Base-by-base conservation (phyloP, 1,140 invertebrate species). In the Cyrtorhinus lividipennis region DNA sequence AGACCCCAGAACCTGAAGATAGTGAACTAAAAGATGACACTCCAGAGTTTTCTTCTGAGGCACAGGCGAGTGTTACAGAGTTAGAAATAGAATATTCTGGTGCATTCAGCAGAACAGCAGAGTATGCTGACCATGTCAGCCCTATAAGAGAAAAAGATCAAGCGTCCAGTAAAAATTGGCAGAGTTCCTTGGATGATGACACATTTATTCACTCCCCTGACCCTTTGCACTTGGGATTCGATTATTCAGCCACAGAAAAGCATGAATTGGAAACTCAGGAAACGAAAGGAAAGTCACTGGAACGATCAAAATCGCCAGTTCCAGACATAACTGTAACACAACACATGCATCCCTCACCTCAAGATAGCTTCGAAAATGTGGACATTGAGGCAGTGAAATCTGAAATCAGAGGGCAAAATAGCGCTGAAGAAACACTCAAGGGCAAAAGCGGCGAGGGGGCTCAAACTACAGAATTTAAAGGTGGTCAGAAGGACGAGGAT, bases 291-390 rank as follows among this genome's bases (percentile, higher is more conserved):
- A 72, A 26, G 70, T 70, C 1, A 69, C 73, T 46, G 75, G 56
- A 69, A 73, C 63, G 73, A 73, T 59, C 48, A 5, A 53, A 53
- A 20, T 76, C 75, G 63, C 76, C 76, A 60, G 75, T 86, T 67
- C 83, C 83, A 22, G 81, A 83, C 69, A 86, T 86, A 60, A 85
- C 79, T 68, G 78, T 85, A 13, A 85, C 83, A 1, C 78, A 85
- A 68, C 80, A 84, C 67, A 75, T 81, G 72, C 72, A 77, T 57
- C 78, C 77, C 26, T 67, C 76, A 53, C 67, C 72, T 18, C 73
- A 77, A 61, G 68, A 69, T 63, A 73, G 71, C 38, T 79, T 77
- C 67, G 70, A 70, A 30, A 79, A 80, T 66, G 71, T 78, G 60
- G 76, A 78, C 66, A 66, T 75, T 58, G 75, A 77, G 64, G 68